These are phyloP conservation scores for Procambarus clarkii DNA, from an alignment of 1,140 invertebrate genomes.

Conservation along the genomic window DNA sequence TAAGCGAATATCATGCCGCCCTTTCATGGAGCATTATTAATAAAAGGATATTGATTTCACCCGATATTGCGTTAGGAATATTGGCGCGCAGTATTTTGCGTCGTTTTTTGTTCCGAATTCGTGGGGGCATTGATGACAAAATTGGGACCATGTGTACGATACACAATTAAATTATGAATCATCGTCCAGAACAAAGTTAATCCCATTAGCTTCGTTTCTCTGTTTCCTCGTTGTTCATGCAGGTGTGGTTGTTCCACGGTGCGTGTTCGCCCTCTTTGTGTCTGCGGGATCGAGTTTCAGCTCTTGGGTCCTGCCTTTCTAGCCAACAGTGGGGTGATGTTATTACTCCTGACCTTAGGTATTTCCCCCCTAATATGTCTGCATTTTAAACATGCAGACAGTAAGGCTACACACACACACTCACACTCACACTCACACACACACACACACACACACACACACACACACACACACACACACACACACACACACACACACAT, in stretches of 20 bases:
- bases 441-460: too few relatives aligned
- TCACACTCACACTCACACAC: too few relatives aligned
- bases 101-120: neutral
- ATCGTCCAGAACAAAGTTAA: neutral
- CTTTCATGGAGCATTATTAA: neutral
- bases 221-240: neutral
- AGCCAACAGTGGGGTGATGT: too few relatives aligned
- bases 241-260: neutral
- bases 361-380: too few relatives aligned
- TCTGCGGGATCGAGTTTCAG: too few relatives aligned
- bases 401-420: too few relatives aligned
- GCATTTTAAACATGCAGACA: too few relatives aligned
- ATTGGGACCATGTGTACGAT: neutral
- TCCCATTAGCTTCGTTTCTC: neutral
- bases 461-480: too few relatives aligned
- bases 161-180: neutral
- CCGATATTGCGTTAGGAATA: neutral
- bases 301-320: too few relatives aligned
- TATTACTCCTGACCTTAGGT: too few relatives aligned
- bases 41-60: neutral
- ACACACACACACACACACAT: too few relatives aligned
- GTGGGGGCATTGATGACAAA: neutral
- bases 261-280: neutral
- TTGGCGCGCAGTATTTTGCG: neutral
- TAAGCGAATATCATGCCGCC: too few relatives aligned